These are phyloP conservation scores for Cryptosula pallasiana DNA, from an alignment of 2,888 invertebrate genomes.

Conservation along the genomic window DNA sequence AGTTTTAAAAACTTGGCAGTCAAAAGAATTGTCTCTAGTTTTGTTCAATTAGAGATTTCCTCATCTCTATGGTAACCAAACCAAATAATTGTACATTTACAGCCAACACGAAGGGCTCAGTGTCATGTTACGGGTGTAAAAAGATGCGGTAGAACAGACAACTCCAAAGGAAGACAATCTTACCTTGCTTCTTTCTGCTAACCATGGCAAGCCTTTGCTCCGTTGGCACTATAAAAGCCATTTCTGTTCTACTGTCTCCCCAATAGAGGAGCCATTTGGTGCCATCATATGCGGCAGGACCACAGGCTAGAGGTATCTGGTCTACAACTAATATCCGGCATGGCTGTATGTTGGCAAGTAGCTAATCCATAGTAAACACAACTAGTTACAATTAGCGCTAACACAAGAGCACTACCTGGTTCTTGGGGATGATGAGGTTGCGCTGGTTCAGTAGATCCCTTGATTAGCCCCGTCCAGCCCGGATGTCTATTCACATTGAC, in stretches of 20 bases:
- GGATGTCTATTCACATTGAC: constrained; percentile 79
- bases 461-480: constrained; percentile 84
- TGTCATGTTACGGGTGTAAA: too few species aligned
- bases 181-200: neutral
- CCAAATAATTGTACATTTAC: too few species aligned
- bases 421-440: neutral
- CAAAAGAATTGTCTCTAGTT: too few species aligned
- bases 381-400: neutral
- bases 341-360: too few species aligned
- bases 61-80: too few species aligned
- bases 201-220: constrained; percentile 31
- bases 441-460: neutral
- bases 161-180: too few species aligned
- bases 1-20: too few species aligned
- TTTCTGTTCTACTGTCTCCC: constrained; percentile 89
- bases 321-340: constrained; percentile 25
- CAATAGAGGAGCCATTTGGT: constrained; percentile 82
- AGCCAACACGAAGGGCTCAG: too few species aligned
- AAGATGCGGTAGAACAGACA: too few species aligned
- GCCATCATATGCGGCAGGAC: constrained; percentile 75
- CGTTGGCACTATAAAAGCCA: constrained; percentile 85
- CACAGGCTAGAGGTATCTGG: constrained; percentile 53
- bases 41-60: too few species aligned
- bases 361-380: too few species aligned
- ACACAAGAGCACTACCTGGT: neutral